These are phyloP conservation scores for Hirtodrosophila cameraria DNA, from an alignment of 2,888 invertebrate species.

Conservation along the genomic window DNA sequence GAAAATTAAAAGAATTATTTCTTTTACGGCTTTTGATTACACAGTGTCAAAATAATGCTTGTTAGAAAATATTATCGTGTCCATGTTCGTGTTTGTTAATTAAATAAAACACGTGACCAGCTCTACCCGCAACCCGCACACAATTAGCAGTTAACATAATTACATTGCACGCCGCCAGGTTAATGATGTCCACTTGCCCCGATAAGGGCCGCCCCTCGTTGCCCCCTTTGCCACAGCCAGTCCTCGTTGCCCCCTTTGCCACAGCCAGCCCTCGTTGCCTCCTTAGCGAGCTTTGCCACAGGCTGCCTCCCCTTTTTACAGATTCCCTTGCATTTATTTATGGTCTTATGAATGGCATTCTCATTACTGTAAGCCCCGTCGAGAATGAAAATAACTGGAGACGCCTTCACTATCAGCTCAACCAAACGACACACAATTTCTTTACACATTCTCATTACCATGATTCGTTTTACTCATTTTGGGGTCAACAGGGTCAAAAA, in stretches of 20 bases:
- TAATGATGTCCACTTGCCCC: constrained; percentile 62
- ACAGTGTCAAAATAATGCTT: too few species aligned
- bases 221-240: constrained; percentile 1
- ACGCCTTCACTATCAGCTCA: constrained; percentile 34
- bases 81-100: too few species aligned
- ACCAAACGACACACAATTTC: constrained; percentile 47
- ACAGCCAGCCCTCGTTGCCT: background rate
- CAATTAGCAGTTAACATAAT: constrained; percentile 72
- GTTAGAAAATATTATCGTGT: too few species aligned
- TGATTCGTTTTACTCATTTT: constrained; percentile 33
- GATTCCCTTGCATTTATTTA: constrained; percentile 39
- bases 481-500: constrained; percentile 35
- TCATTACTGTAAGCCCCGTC: constrained; percentile 39
- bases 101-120: background rate
- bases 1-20: too few species aligned
- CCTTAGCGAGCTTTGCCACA: constrained; percentile 2
- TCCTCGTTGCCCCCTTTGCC: background rate
- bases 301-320: background rate
- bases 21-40: too few species aligned
- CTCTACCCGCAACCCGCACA: constrained; percentile 16
- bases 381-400: constrained; percentile 2
- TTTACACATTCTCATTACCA: constrained; percentile 6
- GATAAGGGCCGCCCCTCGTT: constrained; percentile 49
- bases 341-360: constrained; percentile 52
- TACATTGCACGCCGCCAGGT: constrained; percentile 64